These are phyloP conservation scores for Unio delphinus DNA, from an alignment of 2,888 invertebrate species.

Conservation along the genomic window DNA sequence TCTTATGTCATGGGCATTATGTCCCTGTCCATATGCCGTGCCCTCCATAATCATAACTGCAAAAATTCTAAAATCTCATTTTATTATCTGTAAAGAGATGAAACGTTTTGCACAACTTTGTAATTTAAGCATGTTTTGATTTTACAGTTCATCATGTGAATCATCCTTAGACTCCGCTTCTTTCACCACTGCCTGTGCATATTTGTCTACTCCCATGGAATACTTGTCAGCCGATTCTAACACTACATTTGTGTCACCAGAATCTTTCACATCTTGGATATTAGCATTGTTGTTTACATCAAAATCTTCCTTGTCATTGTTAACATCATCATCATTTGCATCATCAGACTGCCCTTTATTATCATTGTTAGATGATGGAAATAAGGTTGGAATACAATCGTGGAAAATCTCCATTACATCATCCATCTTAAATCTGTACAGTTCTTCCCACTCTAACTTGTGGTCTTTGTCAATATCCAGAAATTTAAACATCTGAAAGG, in stretches of 20 bases:
- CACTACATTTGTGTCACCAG: background rate
- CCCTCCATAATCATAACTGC: too few species aligned
- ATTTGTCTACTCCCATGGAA: too few species aligned
- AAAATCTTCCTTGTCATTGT: background rate
- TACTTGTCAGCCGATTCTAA: too few species aligned
- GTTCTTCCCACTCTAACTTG: slow-evolving; percentile 27
- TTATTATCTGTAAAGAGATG: too few species aligned
- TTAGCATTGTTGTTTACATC: background rate
- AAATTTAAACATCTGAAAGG: slow-evolving; percentile 26
- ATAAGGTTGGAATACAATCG: slow-evolving; percentile 10
- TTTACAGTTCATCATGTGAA: too few species aligned
- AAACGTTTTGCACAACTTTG: too few species aligned
- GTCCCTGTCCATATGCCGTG: too few species aligned
- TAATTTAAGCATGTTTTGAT: too few species aligned
- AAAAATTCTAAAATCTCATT: too few species aligned
- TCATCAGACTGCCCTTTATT: background rate
- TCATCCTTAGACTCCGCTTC: too few species aligned
- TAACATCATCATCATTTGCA: slow-evolving; percentile 3
- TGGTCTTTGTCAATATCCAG: slow-evolving; percentile 27
- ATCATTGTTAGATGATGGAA: background rate
- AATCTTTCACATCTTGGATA: background rate
- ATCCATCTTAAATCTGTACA: slow-evolving; percentile 32
- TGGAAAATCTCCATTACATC: slow-evolving; percentile 18
- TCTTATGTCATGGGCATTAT: too few species aligned
- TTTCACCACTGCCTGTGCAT: too few species aligned